phyloP scores from a whole-genome alignment of 1,140 invertebrate genomes.

The Brachionus calyciflorus region DNA sequence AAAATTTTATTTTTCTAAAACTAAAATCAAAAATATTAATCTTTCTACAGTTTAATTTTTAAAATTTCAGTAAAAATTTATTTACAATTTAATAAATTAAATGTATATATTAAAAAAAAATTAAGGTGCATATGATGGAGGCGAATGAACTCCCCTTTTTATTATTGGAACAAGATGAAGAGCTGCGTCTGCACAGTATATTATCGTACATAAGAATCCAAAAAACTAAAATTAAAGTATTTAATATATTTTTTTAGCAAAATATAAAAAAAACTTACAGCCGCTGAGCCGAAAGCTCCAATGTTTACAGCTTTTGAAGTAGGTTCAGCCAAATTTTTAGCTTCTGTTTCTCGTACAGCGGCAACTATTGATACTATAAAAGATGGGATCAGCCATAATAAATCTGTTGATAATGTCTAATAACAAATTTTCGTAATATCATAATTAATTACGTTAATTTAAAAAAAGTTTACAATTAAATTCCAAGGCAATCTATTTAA shows the following conservation, averaged over 20 bases:
- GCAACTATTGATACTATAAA: conserved; percentile 39
- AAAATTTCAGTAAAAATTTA: too few relatives aligned
- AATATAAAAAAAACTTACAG: too few relatives aligned
- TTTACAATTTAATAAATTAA: too few relatives aligned
- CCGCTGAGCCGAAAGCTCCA: conserved; percentile 43
- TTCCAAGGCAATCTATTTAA: conserved; percentile 26
- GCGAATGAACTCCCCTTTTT: conserved; percentile 13
- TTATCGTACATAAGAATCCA: conserved; percentile 36
- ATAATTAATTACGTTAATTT: not conserved
- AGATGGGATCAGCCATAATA: conserved; percentile 38
- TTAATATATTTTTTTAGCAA: too few relatives aligned
- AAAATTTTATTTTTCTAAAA: too few relatives aligned
- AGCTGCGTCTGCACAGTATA: conserved; percentile 37
- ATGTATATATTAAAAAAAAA: not conserved
- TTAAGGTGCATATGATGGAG: conserved; percentile 20
- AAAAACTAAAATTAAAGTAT: too few relatives aligned
- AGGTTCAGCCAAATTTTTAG: not conserved
- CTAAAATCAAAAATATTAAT: too few relatives aligned
- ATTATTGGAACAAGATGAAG: conserved; percentile 22
- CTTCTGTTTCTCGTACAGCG: conserved; percentile 35
- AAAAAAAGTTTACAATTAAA: conserved; percentile 8
- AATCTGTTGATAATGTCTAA: conserved; percentile 1
- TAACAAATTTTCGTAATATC: not conserved
- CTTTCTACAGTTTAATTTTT: too few relatives aligned
- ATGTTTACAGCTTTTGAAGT: not conserved